Base-by-base conservation (phyloP, 2,888 invertebrate species). In the Drosophila ezoana region DNA sequence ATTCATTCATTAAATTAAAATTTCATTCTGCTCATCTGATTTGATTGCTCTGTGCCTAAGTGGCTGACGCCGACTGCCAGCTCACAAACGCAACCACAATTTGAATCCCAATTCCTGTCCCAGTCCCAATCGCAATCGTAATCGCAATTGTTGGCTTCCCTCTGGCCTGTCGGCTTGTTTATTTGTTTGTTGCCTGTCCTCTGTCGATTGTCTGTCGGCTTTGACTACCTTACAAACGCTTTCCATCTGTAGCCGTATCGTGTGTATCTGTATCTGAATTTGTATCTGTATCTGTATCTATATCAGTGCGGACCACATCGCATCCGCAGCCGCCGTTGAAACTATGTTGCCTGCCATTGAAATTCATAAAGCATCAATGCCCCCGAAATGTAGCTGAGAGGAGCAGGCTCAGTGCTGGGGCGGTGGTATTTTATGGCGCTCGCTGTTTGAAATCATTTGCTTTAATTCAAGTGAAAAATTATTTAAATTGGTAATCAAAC, bases 391-490 rank as follows among this genome's bases (percentile, higher is more conserved):
- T 8, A 11, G 23, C 32, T 13, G 11, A 14, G 16, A 23, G 37
- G 11, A 13, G 40, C 33, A 13, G 14, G 10, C n/a, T 28, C 37
- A 9, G 51, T 37, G 58, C 9, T 37, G 54, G 14, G 38, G 49
- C 14, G 40, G 52, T n/a, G 57, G 51, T 54, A 49, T 51, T 69
- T 73, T 63, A 67, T 70, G 67, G 68, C 67, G 64, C 64, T 74
- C 71, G 72, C 83, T 79, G 71, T 85, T 87, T 75, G 86, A 79
- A 85, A 85, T 79, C 86, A 87, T 85, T 85, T 85, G 79, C 67
- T 87, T 85, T 87, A 85, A 85, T 85, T 85, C 85, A 85, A 85
- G 86, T 87, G 87, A 85, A 87, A 85, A 82, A 85, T 85, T 85
- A 85, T 87, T 85, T 85, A 85, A 85, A 87, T 85, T 85, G 85